These are phyloP conservation scores for Cardiocondyla obscurior DNA, from an alignment of 1,140 invertebrate species.

Conservation along the genomic window DNA sequence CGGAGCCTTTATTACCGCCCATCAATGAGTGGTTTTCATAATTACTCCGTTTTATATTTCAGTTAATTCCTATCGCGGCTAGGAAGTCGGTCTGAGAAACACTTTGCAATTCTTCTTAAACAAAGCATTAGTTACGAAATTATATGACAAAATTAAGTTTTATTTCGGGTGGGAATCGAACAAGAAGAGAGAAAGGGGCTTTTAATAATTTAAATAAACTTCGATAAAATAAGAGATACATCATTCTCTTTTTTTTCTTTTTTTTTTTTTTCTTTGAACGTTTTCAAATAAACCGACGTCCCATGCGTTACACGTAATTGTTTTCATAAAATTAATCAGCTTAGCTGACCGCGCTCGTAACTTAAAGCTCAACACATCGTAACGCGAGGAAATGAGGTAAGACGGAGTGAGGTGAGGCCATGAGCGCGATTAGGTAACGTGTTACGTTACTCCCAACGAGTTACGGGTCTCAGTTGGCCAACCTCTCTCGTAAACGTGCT, in stretches of 20 bases:
- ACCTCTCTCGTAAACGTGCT: conserved; percentile 62
- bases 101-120: not conserved
- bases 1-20: not conserved
- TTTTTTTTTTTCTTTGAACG: not conserved
- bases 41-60: not conserved
- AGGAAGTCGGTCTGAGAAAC: not conserved
- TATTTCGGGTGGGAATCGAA: not conserved
- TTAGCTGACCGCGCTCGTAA: conserved; percentile 25
- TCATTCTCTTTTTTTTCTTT: too few species aligned
- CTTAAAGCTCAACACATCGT: conserved; percentile 45
- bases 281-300: not conserved
- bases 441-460: conserved; percentile 67
- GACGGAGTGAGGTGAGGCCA: conserved; percentile 44
- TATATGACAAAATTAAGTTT: not conserved
- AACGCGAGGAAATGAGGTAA: conserved; percentile 57
- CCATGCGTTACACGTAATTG: not conserved
- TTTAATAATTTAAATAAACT: not conserved
- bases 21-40: conserved; percentile 1
- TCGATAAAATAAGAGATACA: too few species aligned
- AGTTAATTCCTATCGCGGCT: not conserved
- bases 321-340: conserved; percentile 53
- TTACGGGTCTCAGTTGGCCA: conserved; percentile 61
- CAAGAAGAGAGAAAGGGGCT: not conserved
- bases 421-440: conserved; percentile 71
- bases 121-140: not conserved